A percentile compares a stretch with the other conserved stretches of the same genome.
Evolutionary conservation across 1,140 invertebrate species (phyloP).

Genomic region (Cryptotermes secundus): DNA sequence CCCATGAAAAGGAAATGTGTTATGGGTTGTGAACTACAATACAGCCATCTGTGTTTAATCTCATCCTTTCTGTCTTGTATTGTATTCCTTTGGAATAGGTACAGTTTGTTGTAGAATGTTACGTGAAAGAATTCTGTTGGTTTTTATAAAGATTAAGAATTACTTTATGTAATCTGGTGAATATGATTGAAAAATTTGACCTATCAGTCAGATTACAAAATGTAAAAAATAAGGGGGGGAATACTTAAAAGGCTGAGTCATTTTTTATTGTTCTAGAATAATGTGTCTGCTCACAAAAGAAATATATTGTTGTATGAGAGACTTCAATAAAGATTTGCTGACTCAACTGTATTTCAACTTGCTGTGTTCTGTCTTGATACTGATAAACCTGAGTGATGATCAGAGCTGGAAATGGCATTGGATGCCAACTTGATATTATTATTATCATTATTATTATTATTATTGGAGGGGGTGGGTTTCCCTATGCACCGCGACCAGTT

Average conservation of each 20-base stretch:
- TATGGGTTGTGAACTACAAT: background rate
- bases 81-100: background rate
- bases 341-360: background rate
- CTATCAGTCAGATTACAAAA: background rate
- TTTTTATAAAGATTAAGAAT: constrained; percentile 4
- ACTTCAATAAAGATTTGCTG: background rate
- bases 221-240: background rate
- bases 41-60: background rate
- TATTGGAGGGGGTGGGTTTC: too few relatives aligned
- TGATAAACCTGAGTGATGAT: too few relatives aligned
- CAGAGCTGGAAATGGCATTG: too few relatives aligned
- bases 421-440: too few relatives aligned
- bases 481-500: too few relatives aligned
- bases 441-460: too few relatives aligned
- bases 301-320: background rate
- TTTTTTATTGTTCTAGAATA: background rate
- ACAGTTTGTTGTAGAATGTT: constrained; percentile 17
- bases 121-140: constrained; percentile 4
- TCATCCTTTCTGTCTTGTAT: background rate
- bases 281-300: background rate
- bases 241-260: background rate
- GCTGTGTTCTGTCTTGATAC: too few relatives aligned
- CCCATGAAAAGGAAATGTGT: background rate
- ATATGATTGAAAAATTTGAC: background rate
- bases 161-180: background rate